A percentile compares a stretch with the other conserved stretches of the same genome.
Evolutionary conservation across 92 coral and sea anemone species (phyloP).

Genomic region (Epizoanthus illoricatus): DNA sequence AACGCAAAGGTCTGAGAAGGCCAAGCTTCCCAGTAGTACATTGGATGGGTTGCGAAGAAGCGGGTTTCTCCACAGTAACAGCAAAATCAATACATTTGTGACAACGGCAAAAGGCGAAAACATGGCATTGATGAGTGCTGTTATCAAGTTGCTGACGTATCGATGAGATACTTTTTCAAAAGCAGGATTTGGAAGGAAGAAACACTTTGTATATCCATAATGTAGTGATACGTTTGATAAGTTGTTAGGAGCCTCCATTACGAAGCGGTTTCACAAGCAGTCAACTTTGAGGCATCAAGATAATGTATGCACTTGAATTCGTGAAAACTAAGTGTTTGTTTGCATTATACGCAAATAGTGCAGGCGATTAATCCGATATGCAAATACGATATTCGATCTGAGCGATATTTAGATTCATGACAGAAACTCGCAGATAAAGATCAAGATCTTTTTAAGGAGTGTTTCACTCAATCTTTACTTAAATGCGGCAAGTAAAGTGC

Average conservation of each 20-base stretch:
- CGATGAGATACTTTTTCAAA: constrained; percentile 60
- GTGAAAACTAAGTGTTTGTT: neutral
- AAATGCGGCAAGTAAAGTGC: too few species aligned
- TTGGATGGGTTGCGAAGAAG: constrained; percentile 63
- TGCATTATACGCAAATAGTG: neutral
- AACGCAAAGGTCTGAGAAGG: constrained; percentile 68
- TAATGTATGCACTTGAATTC: neutral
- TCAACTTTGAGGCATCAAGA: neutral
- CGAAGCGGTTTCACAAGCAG: neutral
- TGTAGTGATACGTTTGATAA: neutral
- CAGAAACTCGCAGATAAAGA: too few species aligned
- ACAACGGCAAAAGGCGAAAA: constrained; percentile 70
- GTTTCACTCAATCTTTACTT: too few species aligned
- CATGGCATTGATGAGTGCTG: constrained; percentile 57
- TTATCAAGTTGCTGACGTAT: constrained; percentile 59
- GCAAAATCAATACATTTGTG: constrained; percentile 54
- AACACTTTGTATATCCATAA: constrained; percentile 40
- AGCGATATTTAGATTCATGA: too few species aligned
- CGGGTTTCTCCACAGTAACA: constrained; percentile 52
- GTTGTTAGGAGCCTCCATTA: constrained; percentile 8
- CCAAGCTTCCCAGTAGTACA: constrained; percentile 69
- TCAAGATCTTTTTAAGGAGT: too few species aligned
- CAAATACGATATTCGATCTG: neutral
- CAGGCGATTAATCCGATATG: neutral
- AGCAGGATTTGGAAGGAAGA: constrained; percentile 60